Conservation (phyloP, 2,888 invertebrate genomes). For the Diaperis boleti region DNA sequence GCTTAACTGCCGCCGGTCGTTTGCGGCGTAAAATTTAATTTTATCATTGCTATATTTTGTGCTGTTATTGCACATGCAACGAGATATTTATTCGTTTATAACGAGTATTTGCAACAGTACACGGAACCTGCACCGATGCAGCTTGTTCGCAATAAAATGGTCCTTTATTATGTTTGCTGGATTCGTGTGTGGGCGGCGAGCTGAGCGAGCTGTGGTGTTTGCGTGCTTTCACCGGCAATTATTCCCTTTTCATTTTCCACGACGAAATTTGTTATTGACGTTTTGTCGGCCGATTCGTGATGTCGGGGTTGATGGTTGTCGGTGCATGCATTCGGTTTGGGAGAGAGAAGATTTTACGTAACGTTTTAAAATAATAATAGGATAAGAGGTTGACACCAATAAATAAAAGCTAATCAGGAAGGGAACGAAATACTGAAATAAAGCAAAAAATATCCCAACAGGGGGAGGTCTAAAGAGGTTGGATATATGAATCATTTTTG, state of each 20-base stretch:
- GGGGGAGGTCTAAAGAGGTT: no score
- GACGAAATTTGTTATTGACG: neutral
- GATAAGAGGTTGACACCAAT: no score
- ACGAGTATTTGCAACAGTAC: conserved; percentile 47
- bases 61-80: conserved; percentile 53
- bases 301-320: no score
- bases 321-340: conserved; percentile 1
- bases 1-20: conserved; percentile 59
- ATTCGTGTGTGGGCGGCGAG: conserved; percentile 54
- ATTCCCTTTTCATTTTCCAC: conserved; percentile 37
- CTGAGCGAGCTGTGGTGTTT: no score
- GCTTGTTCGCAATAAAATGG: conserved; percentile 55
- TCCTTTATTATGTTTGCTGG: conserved; percentile 53
- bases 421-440: no score
- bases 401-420: no score
- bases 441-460: no score
- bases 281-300: neutral
- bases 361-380: no score
- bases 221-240: conserved; percentile 53
- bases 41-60: conserved; percentile 53
- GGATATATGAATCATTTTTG: no score
- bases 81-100: conserved; percentile 53
- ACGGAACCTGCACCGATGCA: conserved; percentile 48
- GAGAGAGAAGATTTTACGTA: no score
- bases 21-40: conserved; percentile 59